Conservation (phyloP, 2,113 vertebrate species). For the Pseudopodoces humilis region DNA sequence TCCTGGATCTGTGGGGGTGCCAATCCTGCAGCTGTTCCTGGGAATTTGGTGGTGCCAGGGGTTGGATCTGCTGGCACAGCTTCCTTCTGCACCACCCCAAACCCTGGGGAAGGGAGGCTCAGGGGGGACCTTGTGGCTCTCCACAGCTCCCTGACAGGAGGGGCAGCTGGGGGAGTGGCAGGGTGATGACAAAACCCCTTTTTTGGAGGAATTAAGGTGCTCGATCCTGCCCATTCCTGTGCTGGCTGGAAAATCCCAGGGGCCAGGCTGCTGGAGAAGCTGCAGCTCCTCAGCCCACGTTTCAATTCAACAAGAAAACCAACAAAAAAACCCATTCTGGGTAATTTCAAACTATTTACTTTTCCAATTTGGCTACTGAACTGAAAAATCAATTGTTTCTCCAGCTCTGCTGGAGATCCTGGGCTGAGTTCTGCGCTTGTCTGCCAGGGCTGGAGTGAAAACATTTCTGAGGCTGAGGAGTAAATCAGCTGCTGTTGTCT, state of each 20-base stretch:
- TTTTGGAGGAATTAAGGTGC: rapidly evolving
- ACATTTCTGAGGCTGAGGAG: background rate
- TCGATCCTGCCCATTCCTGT: rapidly evolving
- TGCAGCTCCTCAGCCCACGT: background rate
- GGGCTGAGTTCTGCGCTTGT: background rate
- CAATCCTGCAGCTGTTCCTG: rapidly evolving
- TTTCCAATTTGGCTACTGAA: constrained; percentile 28
- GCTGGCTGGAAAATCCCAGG: background rate
- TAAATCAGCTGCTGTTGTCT: background rate
- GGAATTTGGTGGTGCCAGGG: background rate
- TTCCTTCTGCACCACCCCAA: background rate
- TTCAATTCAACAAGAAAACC: background rate
- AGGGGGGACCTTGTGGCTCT: rapidly evolving
- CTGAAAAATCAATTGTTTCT: constrained; percentile 56
- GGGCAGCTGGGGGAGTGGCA: background rate
- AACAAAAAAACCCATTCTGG: background rate
- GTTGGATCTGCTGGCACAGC: rapidly evolving
- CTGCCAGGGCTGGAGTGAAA: background rate
- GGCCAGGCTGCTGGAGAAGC: background rate
- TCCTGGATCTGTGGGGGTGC: rapidly evolving
- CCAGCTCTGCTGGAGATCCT: constrained; percentile 2
- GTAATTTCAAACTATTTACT: constrained; percentile 19
- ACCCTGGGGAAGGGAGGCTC: background rate
- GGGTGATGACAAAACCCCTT: background rate
- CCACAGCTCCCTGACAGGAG: background rate